These are phyloP conservation scores for Rattus rattus DNA, from an alignment of 2,113 vertebrate genomes.

Conservation along the genomic window DNA sequence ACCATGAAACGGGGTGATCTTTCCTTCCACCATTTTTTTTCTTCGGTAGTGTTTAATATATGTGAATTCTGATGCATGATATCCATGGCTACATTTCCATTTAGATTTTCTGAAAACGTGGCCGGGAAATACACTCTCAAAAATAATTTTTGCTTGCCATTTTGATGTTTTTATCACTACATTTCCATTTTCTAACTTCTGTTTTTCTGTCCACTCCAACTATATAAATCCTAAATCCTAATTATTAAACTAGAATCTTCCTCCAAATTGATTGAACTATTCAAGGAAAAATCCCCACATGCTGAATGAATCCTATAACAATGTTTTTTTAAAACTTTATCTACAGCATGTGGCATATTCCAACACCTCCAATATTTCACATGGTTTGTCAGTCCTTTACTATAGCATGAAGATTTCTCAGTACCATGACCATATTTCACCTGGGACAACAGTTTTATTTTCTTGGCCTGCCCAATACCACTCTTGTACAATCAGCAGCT, in stretches of 20 bases:
- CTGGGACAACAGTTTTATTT: not conserved
- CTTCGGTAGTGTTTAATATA: not conserved
- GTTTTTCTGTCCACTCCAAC: not conserved
- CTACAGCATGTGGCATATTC: not conserved
- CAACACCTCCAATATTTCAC: not conserved
- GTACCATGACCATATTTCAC: rapidly evolving
- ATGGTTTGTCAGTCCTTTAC: not conserved
- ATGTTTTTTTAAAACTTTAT: not conserved
- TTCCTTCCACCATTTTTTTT: not conserved
- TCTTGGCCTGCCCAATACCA: not conserved
- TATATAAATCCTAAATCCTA: not conserved
- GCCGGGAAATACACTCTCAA: not conserved
- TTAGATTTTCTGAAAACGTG: not conserved
- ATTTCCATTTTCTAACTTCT: not conserved
- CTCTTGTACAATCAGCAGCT: not conserved
- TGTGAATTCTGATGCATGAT: not conserved
- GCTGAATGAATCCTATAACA: not conserved
- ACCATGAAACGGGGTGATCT: not conserved
- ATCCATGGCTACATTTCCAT: not conserved
- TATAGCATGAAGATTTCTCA: not conserved
- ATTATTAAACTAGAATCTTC: not conserved
- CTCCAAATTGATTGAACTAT: not conserved
- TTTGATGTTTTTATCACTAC: not conserved
- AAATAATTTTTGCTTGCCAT: not conserved
- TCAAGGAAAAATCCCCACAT: not conserved